Base-by-base conservation (phyloP, 2,888 invertebrate genomes). In the Cataglyphis livida region DNA sequence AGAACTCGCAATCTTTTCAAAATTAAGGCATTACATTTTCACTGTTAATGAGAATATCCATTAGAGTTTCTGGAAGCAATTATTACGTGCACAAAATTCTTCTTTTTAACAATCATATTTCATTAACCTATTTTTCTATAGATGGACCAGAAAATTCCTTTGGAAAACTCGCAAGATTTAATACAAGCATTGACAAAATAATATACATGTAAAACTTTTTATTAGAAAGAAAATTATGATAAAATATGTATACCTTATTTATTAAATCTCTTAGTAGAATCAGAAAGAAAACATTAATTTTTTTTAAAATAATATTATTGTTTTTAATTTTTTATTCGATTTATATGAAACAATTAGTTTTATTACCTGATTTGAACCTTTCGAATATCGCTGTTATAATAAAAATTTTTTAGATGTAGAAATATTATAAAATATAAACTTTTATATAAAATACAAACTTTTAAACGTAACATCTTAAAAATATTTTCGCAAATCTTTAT, bases 1-100 rank as follows among this genome's bases (percentile, higher is more conserved):
- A 62, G 84, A 68, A 84, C 84, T 88, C 86, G 81, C 88, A 85
- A 88, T 87, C 88, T 90, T 90, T 88, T 87, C 85, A 86, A 86
- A 84, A 85, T 85, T 85, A 82, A 85, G 83, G 82, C 81, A 86
- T 84, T 89, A 82, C 85, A 83, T 83, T 85, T 85, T 81, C 70
- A 54, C 71, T 82, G 83, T 84, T 88, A 85, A 90, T 86, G 71
- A 86, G 76, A 51, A 71, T 81, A 64, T 74, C 71, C 38, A 38
- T 74, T 28, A 57, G 54, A 74, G 54, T 61, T 74, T 79, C 73
- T 54, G 54, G 66, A 54, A 65, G 57, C 54, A 82, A 81, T 79
- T 83, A 86, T 84, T 73, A 79, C 61, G 79, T 81, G 81, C 81
- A 82, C 86, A 76, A 54, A 84, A 84, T 83, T 81, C 81, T 84